phyloP scores from a whole-genome alignment of 2,113 vertebrate genomes.

The Pandion haliaetus region DNA sequence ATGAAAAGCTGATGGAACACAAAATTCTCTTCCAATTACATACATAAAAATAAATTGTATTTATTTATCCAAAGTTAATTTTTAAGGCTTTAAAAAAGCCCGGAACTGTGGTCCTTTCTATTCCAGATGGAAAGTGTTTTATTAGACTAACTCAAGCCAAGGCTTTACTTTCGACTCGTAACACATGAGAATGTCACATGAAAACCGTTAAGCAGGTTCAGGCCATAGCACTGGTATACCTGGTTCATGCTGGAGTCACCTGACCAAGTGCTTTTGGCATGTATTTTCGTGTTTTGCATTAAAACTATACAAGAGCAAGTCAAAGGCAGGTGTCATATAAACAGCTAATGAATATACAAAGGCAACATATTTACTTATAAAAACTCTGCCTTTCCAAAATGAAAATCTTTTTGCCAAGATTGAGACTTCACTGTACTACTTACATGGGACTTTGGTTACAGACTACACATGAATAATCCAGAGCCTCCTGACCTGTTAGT shows the following conservation, averaged over 20 bases:
- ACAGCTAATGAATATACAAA: neutral
- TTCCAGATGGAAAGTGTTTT: neutral
- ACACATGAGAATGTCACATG: neutral
- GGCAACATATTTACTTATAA: neutral
- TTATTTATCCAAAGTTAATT: neutral
- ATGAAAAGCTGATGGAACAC: neutral
- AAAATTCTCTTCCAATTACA: neutral
- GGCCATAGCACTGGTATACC: neutral
- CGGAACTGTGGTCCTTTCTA: neutral
- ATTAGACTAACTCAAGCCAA: neutral
- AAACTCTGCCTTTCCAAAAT: neutral
- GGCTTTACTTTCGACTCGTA: neutral
- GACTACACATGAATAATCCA: fast-evolving
- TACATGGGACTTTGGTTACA: neutral
- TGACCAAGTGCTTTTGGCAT: neutral
- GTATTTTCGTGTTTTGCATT: neutral
- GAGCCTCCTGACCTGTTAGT: neutral
- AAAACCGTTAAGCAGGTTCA: neutral
- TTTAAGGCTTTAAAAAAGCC: neutral
- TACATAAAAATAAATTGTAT: neutral
- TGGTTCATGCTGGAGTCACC: neutral
- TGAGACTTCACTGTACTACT: neutral
- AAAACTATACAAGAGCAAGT: neutral
- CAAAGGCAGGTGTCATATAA: neutral
- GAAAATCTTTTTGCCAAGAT: neutral